Conservation (phyloP, 1,140 invertebrate genomes). For the Halictus rubicundus region DNA sequence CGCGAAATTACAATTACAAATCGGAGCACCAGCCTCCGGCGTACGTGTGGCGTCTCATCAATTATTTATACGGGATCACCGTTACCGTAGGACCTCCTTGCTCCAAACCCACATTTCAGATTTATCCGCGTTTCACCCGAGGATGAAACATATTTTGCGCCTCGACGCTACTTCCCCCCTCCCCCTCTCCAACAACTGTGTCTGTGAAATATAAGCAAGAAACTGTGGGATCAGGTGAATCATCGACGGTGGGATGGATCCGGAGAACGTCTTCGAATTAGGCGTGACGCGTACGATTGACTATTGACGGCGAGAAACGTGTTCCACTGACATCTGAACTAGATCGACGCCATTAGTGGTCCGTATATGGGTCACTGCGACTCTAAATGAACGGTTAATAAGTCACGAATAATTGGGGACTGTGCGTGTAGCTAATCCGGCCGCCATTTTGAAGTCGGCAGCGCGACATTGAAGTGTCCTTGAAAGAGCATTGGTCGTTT, state of each 20-base stretch:
- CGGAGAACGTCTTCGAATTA: background rate
- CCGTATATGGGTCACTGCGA: too few relatives aligned
- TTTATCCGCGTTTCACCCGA: slow-evolving; percentile 35
- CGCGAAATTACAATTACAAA: slow-evolving; percentile 70
- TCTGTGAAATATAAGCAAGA: background rate
- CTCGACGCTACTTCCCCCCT: background rate
- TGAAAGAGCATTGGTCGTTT: too few relatives aligned
- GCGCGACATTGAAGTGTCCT: too few relatives aligned
- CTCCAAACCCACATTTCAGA: slow-evolving; percentile 54
- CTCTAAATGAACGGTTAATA: too few relatives aligned
- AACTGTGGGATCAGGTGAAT: background rate
- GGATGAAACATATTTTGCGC: slow-evolving; percentile 14
- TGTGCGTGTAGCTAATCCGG: too few relatives aligned
- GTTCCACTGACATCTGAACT: background rate
- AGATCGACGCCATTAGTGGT: background rate
- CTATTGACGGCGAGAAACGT: background rate
- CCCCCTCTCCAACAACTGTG: background rate
- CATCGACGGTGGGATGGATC: too few relatives aligned
- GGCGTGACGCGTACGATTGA: background rate
- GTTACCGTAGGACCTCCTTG: slow-evolving; percentile 48
- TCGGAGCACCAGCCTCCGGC: slow-evolving; percentile 41
- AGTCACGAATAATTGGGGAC: too few relatives aligned
- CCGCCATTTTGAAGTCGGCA: too few relatives aligned
- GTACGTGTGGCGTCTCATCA: slow-evolving; percentile 46
- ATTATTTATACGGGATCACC: slow-evolving; percentile 62